Conservation (phyloP, 2,797 vertebrate species). For the Poeciliopsis paucimaculata region DNA sequence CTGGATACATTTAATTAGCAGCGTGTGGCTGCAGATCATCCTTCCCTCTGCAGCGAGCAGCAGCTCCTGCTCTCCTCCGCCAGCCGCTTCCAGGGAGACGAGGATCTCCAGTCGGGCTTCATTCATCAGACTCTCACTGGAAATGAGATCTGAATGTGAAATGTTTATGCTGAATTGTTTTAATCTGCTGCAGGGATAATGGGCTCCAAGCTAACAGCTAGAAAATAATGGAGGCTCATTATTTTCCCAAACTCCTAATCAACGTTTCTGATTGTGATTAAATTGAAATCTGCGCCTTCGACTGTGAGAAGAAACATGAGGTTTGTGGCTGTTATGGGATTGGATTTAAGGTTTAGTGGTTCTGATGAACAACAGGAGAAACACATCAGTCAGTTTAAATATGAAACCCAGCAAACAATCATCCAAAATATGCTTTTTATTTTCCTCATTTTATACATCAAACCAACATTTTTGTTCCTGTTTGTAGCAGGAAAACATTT, state of each 20-base stretch:
- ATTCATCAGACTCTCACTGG: constrained; percentile 23
- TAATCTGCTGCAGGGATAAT: constrained; percentile 57
- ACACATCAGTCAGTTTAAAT: not conserved
- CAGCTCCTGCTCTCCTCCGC: not conserved
- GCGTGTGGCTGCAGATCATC: constrained; percentile 48
- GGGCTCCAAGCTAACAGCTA: constrained; percentile 28
- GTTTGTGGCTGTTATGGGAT: constrained; percentile 18
- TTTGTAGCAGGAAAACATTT: not conserved
- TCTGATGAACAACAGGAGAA: not conserved
- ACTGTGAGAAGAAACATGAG: constrained; percentile 27
- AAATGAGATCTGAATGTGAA: constrained; percentile 46
- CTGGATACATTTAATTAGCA: constrained; percentile 58
- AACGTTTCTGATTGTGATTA: constrained; percentile 55
- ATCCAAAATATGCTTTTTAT: not conserved
- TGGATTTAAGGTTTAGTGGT: constrained; percentile 16
- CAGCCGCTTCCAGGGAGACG: constrained; percentile 4
- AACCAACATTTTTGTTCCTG: not conserved
- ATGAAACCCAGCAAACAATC: not conserved
- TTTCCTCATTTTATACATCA: not conserved
- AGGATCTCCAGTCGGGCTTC: constrained; percentile 19
- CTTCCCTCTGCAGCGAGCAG: constrained; percentile 29
- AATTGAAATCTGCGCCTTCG: constrained; percentile 44
- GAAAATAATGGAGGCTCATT: constrained; percentile 54
- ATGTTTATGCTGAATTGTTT: constrained; percentile 54
- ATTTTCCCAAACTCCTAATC: constrained; percentile 43